Conservation (phyloP, 2,888 invertebrate genomes). For the Macrophya annulata region DNA sequence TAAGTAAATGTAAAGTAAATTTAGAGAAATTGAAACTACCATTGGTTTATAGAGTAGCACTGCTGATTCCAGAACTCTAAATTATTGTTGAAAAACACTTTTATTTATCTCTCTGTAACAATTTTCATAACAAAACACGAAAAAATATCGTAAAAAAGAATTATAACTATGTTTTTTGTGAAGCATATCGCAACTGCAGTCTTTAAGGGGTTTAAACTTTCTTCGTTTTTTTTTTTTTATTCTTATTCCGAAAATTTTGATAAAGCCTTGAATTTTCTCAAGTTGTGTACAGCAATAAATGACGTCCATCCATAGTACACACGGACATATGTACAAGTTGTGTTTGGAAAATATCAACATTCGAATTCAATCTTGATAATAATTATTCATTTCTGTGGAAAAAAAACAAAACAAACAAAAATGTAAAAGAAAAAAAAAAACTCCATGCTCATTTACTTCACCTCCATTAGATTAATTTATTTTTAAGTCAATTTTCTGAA, state of each 20-base stretch:
- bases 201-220: background rate
- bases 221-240: background rate
- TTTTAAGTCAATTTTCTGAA: conserved; percentile 69
- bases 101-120: background rate
- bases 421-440: conserved; percentile 36
- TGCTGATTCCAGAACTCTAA: background rate
- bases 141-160: no score
- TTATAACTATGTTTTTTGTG: background rate
- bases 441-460: conserved; percentile 67
- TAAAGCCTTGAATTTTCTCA: background rate
- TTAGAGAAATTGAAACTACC: conserved; percentile 41
- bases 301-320: conserved; percentile 9
- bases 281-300: conserved; percentile 25
- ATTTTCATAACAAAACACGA: no score
- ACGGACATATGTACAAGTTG: conserved; percentile 12
- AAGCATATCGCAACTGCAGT: background rate
- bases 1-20: conserved; percentile 41
- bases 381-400: conserved; percentile 58
- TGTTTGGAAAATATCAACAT: conserved; percentile 29
- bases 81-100: conserved; percentile 35
- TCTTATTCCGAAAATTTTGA: background rate
- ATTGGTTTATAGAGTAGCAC: conserved; percentile 32
- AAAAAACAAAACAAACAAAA: background rate
- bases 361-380: conserved; percentile 55
- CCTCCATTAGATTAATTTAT: conserved; percentile 71